Evolutionary conservation across 2,797 vertebrate genomes (phyloP), one percentile per base, ranked within the genome.

Genomic region (Semaprochilodus insignis): DNA sequence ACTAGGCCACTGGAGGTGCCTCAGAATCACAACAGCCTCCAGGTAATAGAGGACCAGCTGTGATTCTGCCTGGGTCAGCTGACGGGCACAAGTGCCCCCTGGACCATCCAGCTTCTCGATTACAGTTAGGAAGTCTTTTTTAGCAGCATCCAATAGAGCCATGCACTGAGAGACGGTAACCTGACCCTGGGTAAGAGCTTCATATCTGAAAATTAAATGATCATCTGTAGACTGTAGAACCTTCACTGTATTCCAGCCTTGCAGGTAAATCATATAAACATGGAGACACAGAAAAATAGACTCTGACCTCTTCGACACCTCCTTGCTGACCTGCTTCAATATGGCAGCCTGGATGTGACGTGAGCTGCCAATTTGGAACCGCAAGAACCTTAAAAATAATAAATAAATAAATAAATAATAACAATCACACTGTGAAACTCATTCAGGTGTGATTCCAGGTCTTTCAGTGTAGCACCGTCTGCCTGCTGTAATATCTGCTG

Each of bases 21-120:
- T 40, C 25, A 81, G n/a, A 8, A 67, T 81, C 71, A 81, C 17
- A 4, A 69, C n/a, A 4, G 80, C 72, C 72, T 76, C 3, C 27
- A 81, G 21, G 31, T 81, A 81, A n/a, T 51, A 75, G 36, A 81
- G 60, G 15, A 81, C 51, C 2, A 75, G 59, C 31, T 51, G 59
- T 15, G 27, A 65, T 40, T 80, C 78, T 13, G 17, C 14, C 6
- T 3, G 3, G n/a, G 31, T 51, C 67, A 62, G 55, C 52, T 52
- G 54, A 57, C 19, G 6, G 0, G 16, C 44, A 40, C 3, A 3
- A 40, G 36, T 6, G 11, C 21, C 23, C 27, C 4, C 14, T 1
- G 34, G 67, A n/a, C 1, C 13, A 11, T 31, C 36, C 62, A 65
- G 27, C 70, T 74, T 81, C 1, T 36, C 70, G 1, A 81, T 17